These are phyloP conservation scores for Serrognathus titanus DNA, from an alignment of 2,888 invertebrate species.

Conservation along the genomic window DNA sequence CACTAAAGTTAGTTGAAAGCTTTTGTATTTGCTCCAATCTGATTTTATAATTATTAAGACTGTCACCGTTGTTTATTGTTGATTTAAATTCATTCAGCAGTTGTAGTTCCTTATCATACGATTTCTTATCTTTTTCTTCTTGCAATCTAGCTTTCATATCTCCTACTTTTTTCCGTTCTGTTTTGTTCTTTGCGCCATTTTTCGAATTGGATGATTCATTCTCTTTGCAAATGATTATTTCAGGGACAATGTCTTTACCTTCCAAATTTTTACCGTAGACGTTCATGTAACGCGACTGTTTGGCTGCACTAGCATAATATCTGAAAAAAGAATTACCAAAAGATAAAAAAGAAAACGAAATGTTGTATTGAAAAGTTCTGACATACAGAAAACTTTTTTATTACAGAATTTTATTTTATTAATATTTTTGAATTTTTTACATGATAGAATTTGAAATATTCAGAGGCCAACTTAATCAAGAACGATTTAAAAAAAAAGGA, in stretches of 20 bases:
- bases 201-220: background rate
- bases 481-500: too few species aligned
- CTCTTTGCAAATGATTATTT: too few species aligned
- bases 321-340: slow-evolving; percentile 1
- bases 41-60: background rate
- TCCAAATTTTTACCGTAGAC: slow-evolving; percentile 15
- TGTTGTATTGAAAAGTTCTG: too few species aligned
- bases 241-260: background rate
- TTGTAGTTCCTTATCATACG: slow-evolving; percentile 7
- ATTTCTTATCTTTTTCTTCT: background rate
- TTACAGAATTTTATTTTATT: too few species aligned
- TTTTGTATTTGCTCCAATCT: too few species aligned
- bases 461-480: too few species aligned
- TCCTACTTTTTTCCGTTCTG: background rate
- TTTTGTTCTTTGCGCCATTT: background rate
- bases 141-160: slow-evolving; percentile 2
- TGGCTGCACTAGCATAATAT: background rate
- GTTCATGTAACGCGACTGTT: slow-evolving; percentile 1
- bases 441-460: too few species aligned
- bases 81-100: slow-evolving; percentile 6
- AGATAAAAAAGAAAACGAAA: background rate
- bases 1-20: too few species aligned
- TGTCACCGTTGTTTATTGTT: background rate
- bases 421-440: too few species aligned
- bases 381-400: too few species aligned